Conservation (phyloP, 2,113 vertebrate genomes). For the Triplophysa siluroides region DNA sequence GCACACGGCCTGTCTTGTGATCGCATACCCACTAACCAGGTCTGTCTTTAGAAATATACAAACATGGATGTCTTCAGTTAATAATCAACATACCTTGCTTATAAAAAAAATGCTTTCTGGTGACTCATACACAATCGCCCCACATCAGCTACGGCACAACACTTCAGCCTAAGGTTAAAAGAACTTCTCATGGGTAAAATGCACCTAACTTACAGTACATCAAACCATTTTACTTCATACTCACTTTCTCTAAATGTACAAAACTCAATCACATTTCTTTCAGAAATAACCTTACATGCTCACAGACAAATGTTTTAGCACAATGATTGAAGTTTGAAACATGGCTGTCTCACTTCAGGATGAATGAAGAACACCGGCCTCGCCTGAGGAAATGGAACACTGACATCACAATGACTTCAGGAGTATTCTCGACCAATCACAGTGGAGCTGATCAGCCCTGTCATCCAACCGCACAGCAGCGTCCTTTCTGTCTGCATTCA, state of each 20-base stretch:
- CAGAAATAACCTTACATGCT: not conserved
- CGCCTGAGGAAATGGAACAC: constrained; percentile 7
- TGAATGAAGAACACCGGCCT: constrained; percentile 20
- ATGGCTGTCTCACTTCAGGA: constrained; percentile 14
- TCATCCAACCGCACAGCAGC: constrained; percentile 11
- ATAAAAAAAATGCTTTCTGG: not conserved
- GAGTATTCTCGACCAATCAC: constrained; percentile 17
- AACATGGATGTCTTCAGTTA: not conserved
- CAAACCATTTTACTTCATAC: not conserved
- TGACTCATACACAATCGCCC: constrained; percentile 2
- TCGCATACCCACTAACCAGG: not conserved
- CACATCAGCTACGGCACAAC: not conserved
- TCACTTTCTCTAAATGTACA: not conserved
- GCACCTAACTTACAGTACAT: not conserved
- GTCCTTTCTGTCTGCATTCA: not conserved
- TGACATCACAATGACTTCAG: constrained; percentile 46
- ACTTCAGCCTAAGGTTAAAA: not conserved
- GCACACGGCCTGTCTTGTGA: not conserved
- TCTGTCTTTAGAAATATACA: not conserved
- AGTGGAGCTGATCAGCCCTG: not conserved
- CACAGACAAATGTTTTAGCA: not conserved
- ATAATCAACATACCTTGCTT: not conserved
- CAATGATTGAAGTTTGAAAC: not conserved
- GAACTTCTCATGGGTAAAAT: constrained; percentile 1
- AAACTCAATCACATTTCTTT: not conserved